Evolutionary conservation across 2,113 vertebrate genomes (phyloP).

Genomic region (Sebastes fasciatus): DNA sequence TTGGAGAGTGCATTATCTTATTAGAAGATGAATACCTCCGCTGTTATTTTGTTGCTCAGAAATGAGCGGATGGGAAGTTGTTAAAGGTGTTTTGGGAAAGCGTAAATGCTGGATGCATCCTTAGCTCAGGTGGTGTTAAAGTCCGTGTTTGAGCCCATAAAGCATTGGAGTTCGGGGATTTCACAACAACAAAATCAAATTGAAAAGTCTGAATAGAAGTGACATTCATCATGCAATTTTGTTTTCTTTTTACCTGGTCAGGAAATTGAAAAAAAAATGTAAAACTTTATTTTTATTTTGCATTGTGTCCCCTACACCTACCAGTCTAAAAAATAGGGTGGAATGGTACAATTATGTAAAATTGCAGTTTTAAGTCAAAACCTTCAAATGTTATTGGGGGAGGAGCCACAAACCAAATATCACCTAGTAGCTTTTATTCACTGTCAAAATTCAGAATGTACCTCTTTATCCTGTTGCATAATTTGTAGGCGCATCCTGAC

Average conservation of each 20-base stretch:
- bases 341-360: too few species aligned
- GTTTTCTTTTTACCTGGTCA: not conserved
- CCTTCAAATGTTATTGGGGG: too few species aligned
- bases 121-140: not conserved
- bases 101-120: not conserved
- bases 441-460: too few species aligned
- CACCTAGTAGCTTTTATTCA: too few species aligned
- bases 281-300: too few species aligned
- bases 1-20: slow-evolving; percentile 69
- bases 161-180: not conserved
- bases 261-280: slow-evolving; percentile 1
- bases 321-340: too few species aligned
- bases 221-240: not conserved
- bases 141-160: not conserved
- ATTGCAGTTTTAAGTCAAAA: too few species aligned
- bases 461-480: too few species aligned
- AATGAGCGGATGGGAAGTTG: slow-evolving; percentile 3
- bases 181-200: slow-evolving; percentile 12
- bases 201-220: not conserved
- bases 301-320: too few species aligned
- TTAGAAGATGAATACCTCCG: slow-evolving; percentile 50
- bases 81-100: slow-evolving; percentile 4
- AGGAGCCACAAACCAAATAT: too few species aligned
- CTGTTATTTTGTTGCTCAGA: slow-evolving; percentile 37
- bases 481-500: too few species aligned